Evolutionary conservation across 1,140 invertebrate species (phyloP), one percentile per base, ranked within the genome.

Genomic region (Triops longicaudatus): DNA sequence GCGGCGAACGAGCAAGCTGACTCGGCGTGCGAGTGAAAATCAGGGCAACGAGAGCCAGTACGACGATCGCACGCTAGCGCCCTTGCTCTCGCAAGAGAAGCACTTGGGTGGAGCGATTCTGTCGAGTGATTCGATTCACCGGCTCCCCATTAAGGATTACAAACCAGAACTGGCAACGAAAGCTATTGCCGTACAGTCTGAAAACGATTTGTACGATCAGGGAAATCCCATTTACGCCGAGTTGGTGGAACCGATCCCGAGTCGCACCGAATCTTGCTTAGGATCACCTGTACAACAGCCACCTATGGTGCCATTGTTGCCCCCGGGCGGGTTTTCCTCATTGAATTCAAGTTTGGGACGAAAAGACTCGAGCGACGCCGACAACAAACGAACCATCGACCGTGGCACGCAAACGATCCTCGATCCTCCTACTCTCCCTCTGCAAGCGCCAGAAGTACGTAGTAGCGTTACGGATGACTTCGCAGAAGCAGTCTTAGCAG

Each of bases 61-160:
- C 17, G 50, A 63, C 14, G 50, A 63, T 3, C 50, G 50, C 22
- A 63, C 50, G 22, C 22, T 63, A 5, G 50, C 76, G 9, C 76
- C 76, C 1, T 22, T 77, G 27, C 31, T 77, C 6, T 12, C 76
- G 37, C 27, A 26, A 14, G 76, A 77, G 11, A 77, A 77, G 73
- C 76, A 77, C 17, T 43, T 77, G 31, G 76, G 76, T 5, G 73
- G 76, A 5, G 76, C 72, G 22, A 43, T 77, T 11, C 37, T 77
- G 1, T 73, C 76, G n/a, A 76, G 74, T 26, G 78, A 75, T 72
- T 78, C 78, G 22, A 78, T 78, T 42, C 76, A 75, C 9, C 50
- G 74, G 22, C 71, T 78, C 1, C 42, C 78, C 14, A 42, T 78
- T 43, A 76, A 75, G 72, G 75, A 78, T 12, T 78, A 78, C 43